Conservation (phyloP, 1,140 invertebrate genomes). For the Babylonia areolata region DNA sequence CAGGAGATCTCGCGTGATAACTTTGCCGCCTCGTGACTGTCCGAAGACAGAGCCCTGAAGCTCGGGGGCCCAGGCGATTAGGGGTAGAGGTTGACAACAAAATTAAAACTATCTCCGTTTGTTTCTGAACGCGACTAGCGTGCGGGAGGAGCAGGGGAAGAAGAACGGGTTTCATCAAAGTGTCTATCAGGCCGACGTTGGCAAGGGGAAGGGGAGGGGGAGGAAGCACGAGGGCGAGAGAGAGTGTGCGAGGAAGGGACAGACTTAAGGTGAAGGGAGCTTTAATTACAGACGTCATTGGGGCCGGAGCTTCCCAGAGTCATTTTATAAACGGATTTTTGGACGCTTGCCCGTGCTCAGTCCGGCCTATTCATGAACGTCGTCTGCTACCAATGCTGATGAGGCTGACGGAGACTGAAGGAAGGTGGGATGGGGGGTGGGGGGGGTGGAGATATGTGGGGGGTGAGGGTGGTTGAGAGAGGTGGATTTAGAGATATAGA, state of each 20-base stretch:
- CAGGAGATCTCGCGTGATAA: slow-evolving; percentile 37
- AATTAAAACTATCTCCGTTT: slow-evolving; percentile 44
- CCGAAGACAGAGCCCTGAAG: slow-evolving; percentile 14
- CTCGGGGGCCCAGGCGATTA: slow-evolving; percentile 24
- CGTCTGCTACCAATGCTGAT: background rate
- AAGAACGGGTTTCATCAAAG: slow-evolving; percentile 36
- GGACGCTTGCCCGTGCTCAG: background rate
- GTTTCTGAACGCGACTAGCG: slow-evolving; percentile 34
- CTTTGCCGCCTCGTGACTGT: slow-evolving; percentile 35
- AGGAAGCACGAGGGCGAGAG: background rate
- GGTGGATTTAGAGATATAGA: too few species aligned
- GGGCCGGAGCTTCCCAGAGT: background rate
- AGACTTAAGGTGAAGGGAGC: slow-evolving; percentile 16
- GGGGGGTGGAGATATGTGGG: too few species aligned
- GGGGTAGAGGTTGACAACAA: slow-evolving; percentile 39
- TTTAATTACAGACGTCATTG: slow-evolving; percentile 32
- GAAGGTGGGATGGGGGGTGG: background rate
- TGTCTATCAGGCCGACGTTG: background rate
- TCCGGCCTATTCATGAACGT: background rate
- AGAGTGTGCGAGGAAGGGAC: background rate
- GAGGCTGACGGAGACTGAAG: background rate
- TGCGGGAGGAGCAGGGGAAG: slow-evolving; percentile 6
- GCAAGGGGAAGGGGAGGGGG: background rate
- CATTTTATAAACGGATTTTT: slow-evolving; percentile 31
- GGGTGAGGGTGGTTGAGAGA: too few species aligned